Base-by-base conservation (phyloP, 1,140 invertebrate species). In the Solenopsis invicta region DNA sequence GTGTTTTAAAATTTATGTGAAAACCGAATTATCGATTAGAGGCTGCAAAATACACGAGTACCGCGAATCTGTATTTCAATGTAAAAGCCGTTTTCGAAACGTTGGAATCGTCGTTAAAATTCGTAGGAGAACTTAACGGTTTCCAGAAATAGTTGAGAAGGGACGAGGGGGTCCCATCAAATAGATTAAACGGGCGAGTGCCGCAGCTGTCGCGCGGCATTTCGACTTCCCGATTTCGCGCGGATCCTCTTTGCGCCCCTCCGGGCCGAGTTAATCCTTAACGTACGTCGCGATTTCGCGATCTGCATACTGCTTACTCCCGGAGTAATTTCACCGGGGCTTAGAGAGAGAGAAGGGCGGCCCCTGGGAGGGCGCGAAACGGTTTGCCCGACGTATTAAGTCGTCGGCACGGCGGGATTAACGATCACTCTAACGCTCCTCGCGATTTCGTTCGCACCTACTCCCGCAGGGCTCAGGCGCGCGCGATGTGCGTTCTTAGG, bases 271-370 rank as follows among this genome's bases (percentile, higher is more conserved):
- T 90, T 93, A 93, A 93, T 93, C 92, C 92, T 87, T 88, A 89
- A 87, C 92, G 92, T 93, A 92, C 88, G 92, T 90, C 88, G 91
- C 90, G 91, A 93, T 93, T 93, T 90, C 89, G 91, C 89, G 91
- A 93, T 93, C 92, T 93, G 93, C 93, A 93, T 93, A 93, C 91
- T 92, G 92, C 93, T 93, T 92, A 92, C 89, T 89, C 87, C 56
- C n/a, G 54, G 75, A 90, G 90, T 91, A 93, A 92, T 92, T 91
- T 92, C 89, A 81, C 82, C 72, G 87, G 88, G 91, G 87, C 87
- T 89, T 88, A 89, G 85, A 64, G 82, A 10, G 48, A 64, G 56
- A 50, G 41, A 24, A 62, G 82, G 69, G 56, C 29, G 74, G 50
- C 10, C 37, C 34, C 21, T 54, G 71, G 45, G 29, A 71, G 56